Evolutionary conservation across 2,888 invertebrate genomes (phyloP).

Genomic region (Aleiodes leptofemur): DNA sequence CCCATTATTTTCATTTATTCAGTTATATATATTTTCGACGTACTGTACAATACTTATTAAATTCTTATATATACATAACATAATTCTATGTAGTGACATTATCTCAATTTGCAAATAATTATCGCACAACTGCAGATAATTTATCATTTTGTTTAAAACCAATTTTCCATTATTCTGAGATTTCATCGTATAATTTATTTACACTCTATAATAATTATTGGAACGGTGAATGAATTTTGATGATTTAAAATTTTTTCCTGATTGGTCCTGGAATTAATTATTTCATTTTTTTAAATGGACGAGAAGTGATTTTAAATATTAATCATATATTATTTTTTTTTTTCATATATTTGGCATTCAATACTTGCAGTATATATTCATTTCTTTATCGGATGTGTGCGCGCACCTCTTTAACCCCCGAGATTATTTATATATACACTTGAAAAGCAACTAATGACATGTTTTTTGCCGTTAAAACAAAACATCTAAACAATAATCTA

Average conservation of each 20-base stretch:
- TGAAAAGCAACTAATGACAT: constrained; percentile 27
- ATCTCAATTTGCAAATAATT: constrained; percentile 22
- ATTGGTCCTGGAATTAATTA: constrained; percentile 16
- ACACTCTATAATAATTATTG: constrained; percentile 55
- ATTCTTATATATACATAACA: constrained; percentile 60
- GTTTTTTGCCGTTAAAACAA: not conserved
- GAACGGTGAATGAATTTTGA: constrained; percentile 46
- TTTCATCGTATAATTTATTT: constrained; percentile 50
- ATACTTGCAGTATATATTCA: constrained; percentile 40
- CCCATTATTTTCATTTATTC: constrained; percentile 54
- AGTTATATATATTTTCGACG: constrained; percentile 58
- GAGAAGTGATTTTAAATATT: constrained; percentile 41
- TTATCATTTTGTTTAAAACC: constrained; percentile 46
- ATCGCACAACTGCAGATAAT: constrained; percentile 54
- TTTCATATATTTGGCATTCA: constrained; percentile 42
- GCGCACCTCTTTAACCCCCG: not conserved
- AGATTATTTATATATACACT: constrained; percentile 23
- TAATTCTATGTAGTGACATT: constrained; percentile 55
- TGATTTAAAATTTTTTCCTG: constrained; percentile 39
- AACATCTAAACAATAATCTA: constrained; percentile 21
- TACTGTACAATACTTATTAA: constrained; percentile 63
- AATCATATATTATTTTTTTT: constrained; percentile 15
- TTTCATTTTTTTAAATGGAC: constrained; percentile 10
- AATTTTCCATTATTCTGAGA: not conserved
- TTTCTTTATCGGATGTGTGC: constrained; percentile 2